Evolutionary conservation across 2,113 vertebrate genomes (phyloP), one percentile per base, ranked within the genome.

Genomic region (Spheniscus mendiculus): DNA sequence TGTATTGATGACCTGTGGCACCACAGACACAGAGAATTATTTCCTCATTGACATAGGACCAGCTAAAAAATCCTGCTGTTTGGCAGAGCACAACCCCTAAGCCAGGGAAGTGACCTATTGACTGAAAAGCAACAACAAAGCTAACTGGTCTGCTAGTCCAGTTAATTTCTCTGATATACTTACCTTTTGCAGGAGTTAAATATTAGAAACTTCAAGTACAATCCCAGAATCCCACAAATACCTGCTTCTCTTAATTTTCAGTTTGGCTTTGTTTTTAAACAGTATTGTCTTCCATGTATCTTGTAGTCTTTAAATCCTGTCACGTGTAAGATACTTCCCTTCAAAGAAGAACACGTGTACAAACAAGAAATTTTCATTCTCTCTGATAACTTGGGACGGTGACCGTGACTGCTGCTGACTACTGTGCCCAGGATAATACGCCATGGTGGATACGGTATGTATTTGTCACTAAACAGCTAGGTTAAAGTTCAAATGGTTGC

Each of bases 51-150:
- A 32, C 85, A 62, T 1, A 71, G 50, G 26, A 66, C 32, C 40
- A 69, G 29, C 45, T 77, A 80, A 78, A 90, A 87, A 89, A 55
- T 52, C 55, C 62, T 94, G 17, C 32, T 76, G 84, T 65, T 87
- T 88, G 78, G 42, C 52, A 90, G 26, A 96, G 67, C 82, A 74
- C 76, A 94, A 85, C 67, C 74, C 27, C 50, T 97, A 95, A 83
- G 42, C n/a, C 71, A 86, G 63, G 42, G 58, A 85, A 91, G 17
- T 83, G 81, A 93, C 84, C 74, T 94, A 86, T 36, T 89, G 91
- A 85, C 81, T 86, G 67, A 70, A 95, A 91, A 94, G 50, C 58
- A 94, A 26, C 50, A 86, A 38, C 74, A 90, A 92, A 96, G 40
- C 67, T 96, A 85, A 74, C 50, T 73, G 69, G n/a, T 85, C 55